These are phyloP conservation scores for Ditylenchus dipsaci DNA, from an alignment of 1,140 invertebrate genomes.

Conservation along the genomic window DNA sequence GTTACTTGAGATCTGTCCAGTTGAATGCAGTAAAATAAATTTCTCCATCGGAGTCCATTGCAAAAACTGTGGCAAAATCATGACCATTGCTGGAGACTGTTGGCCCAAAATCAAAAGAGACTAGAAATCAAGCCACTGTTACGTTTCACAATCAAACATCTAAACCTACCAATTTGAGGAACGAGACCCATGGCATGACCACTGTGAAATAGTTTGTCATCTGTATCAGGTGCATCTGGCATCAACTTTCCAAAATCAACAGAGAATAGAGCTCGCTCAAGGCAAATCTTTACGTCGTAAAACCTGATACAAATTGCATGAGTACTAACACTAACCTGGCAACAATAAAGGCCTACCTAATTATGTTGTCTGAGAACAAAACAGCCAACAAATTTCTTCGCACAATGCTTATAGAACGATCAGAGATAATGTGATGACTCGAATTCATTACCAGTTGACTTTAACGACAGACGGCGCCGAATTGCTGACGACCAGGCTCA, in stretches of 20 bases:
- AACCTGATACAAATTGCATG: neutral
- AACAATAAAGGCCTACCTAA: neutral
- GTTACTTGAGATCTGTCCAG: neutral
- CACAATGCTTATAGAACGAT: neutral
- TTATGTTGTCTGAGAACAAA: neutral
- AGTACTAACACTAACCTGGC: too few relatives aligned
- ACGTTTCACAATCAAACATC: neutral
- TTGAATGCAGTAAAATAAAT: neutral
- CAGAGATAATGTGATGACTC: neutral
- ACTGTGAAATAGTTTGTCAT: neutral
- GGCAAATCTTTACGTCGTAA: neutral
- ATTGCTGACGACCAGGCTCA: neutral
- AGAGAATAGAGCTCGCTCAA: neutral
- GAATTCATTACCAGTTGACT: neutral
- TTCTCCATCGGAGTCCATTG: slow-evolving; percentile 5
- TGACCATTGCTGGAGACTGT: neutral
- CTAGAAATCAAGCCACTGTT: neutral
- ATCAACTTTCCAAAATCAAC: neutral
- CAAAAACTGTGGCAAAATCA: neutral
- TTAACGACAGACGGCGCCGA: neutral
- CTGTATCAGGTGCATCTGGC: neutral
- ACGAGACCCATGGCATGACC: neutral
- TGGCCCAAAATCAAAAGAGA: slow-evolving; percentile 9
- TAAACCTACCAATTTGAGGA: neutral
- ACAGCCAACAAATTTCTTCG: neutral